These are phyloP conservation scores for Anisognathus igniventris DNA, from an alignment of 2,797 vertebrate genomes.

Conservation along the genomic window DNA sequence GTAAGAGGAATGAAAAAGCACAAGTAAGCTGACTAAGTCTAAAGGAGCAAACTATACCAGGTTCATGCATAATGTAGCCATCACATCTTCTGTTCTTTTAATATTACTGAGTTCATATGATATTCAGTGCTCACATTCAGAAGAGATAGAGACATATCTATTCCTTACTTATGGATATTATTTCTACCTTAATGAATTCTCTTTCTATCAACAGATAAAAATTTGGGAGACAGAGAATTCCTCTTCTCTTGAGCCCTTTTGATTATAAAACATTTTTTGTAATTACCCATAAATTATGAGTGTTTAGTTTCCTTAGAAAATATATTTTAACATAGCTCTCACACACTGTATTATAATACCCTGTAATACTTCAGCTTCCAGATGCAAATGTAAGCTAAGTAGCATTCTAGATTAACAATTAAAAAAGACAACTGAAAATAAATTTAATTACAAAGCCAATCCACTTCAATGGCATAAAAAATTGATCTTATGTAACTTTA, in stretches of 20 bases:
- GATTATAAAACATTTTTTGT: background rate
- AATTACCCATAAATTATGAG: background rate
- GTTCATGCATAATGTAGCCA: constrained; percentile 56
- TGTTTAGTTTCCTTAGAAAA: background rate
- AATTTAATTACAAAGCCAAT: constrained; percentile 57
- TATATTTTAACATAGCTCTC: background rate
- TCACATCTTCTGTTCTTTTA: constrained; percentile 38
- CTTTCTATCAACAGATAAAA: background rate
- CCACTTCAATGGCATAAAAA: constrained; percentile 35
- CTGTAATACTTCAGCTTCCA: background rate
- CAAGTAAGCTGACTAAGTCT: constrained; percentile 36
- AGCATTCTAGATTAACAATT: background rate
- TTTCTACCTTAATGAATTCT: background rate
- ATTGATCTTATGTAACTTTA: constrained; percentile 50
- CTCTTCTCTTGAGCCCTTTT: background rate
- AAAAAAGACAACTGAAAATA: constrained; percentile 2
- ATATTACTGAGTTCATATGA: background rate
- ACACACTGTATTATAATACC: background rate
- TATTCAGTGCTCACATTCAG: background rate
- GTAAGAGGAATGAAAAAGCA: constrained; percentile 22
- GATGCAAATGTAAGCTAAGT: background rate
- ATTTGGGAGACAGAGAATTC: background rate
- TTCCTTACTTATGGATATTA: background rate
- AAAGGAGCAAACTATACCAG: background rate
- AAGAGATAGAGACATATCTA: constrained; percentile 12